These are phyloP conservation scores for sheep (Ovis aries) DNA, from an alignment of 2,113 vertebrate genomes.

Conservation along the genomic window DNA sequence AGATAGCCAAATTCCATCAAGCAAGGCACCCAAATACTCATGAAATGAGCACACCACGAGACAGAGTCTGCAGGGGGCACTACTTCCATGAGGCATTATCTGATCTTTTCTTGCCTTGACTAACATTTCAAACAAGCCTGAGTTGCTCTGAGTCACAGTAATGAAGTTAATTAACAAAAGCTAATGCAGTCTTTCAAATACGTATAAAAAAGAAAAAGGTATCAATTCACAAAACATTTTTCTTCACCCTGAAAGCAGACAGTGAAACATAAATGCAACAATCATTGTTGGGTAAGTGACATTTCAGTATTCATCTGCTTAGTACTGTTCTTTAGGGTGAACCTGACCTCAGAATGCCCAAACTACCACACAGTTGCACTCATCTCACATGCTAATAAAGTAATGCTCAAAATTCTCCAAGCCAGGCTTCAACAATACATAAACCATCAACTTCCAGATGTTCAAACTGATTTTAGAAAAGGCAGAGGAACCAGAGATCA, in stretches of 20 bases:
- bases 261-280: neutral
- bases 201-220: neutral
- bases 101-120: neutral
- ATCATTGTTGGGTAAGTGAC: neutral
- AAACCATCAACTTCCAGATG: neutral
- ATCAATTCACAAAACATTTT: neutral
- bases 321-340: neutral
- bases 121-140: neutral
- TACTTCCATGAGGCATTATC: neutral
- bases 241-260: neutral
- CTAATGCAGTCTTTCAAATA: neutral
- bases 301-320: neutral
- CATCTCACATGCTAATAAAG: neutral
- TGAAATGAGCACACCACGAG: neutral
- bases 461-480: neutral
- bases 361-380: accelerated
- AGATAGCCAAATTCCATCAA: neutral
- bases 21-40: neutral
- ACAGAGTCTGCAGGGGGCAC: neutral
- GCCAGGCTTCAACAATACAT: neutral
- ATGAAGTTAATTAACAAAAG: neutral
- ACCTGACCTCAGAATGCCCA: neutral
- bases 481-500: neutral
- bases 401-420: neutral
- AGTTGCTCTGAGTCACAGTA: neutral